Evolutionary conservation across 2,888 invertebrate species (phyloP), one percentile per base, ranked within the genome.

Genomic region (Dioctria rufipes): DNA sequence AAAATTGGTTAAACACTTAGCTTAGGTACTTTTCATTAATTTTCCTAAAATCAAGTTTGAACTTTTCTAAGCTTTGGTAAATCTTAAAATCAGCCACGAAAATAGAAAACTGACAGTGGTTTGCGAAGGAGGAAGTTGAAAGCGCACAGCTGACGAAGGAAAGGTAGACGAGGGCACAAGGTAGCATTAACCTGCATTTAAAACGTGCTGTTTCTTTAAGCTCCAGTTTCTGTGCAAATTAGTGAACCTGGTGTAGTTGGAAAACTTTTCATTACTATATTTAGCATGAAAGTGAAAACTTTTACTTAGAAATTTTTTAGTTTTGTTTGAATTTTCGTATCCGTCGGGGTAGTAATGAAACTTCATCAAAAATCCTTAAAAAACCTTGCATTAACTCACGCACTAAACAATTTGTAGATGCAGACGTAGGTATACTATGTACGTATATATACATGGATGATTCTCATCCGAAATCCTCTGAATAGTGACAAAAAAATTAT

Each of bases 271-370:
- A 61, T 77, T 77, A 63, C 63, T 77, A 63, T 63, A 77, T 77
- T 77, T 77, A 63, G 77, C 63, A 77, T 77, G 77, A 77, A 77
- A 77, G 77, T 77, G 77, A 77, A 77, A 77, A 77, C 77, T 77
- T 77, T 77, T 63, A 77, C 77, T 61, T 77, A 58, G 54, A 54
- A 51, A 73, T 54, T 73, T 73, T 25, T 25, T 25, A 39, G 73
- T 73, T 73, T 73, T 73, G 73, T 73, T 73, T 8, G 73, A 60
- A 58, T 73, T 73, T 73, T 73, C 58, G 58, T 73, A 73, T 25
- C 60, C 25, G 58, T 58, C 51, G 60, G 25, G 11, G 73, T 51
- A 42, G 43, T 67, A 49, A 42, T 73, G 61, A 73, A 58, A 73
- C 58, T 73, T 73, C 58, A 42, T 51, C 42, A 60, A 73, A 69